Evolutionary conservation across 2,888 invertebrate genomes (phyloP), one percentile per base, ranked within the genome.

Genomic region (Spialia ferax): DNA sequence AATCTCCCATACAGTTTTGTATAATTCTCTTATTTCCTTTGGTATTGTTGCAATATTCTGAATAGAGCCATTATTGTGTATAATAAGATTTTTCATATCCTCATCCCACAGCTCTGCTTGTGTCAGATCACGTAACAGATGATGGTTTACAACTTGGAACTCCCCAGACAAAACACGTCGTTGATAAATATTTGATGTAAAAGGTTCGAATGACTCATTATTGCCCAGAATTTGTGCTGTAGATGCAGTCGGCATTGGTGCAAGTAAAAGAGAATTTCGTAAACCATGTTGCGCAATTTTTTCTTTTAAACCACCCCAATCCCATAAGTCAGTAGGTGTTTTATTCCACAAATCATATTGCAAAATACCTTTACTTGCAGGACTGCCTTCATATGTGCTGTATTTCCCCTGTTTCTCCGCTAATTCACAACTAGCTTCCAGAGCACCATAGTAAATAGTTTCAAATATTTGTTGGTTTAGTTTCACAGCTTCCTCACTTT

Each of bases 161-260:
- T 99, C 99, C 0, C 99, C 99, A 2, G 99, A 99, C 5, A 99
- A 93, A 0, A 99, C 99, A 60, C 99, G 94, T 74, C 99, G 94
- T 20, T 97, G 96, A 88, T 99, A 99, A 77, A 99, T 98, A 84
- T 99, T 99, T 38, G 98, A 99, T 0, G 99, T 99, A 87, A 99
- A 99, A 0, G 99, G 98, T 88, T 99, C 99, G 81, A 99, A 97
- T 0, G 99, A 98, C 88, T 99, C 99, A 85, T 99, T 99, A 85
- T 99, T 99, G 18, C 99, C 99, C 54, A 99, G 95, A 81, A 99
- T 99, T 91, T 99, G 99, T 2, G 99, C 99, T 0, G 99, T 99
- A 0, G 99, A 99, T 8, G 99, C 99, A 5, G 99, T 99, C 0
- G 99, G 99, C 99, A 99, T 99, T 0, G 99, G 99, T 0, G 99